A percentile compares a stretch with the other conserved stretches of the same genome.
phyloP scores from a whole-genome alignment of 2,113 vertebrate genomes.

The Noturus placidus region DNA sequence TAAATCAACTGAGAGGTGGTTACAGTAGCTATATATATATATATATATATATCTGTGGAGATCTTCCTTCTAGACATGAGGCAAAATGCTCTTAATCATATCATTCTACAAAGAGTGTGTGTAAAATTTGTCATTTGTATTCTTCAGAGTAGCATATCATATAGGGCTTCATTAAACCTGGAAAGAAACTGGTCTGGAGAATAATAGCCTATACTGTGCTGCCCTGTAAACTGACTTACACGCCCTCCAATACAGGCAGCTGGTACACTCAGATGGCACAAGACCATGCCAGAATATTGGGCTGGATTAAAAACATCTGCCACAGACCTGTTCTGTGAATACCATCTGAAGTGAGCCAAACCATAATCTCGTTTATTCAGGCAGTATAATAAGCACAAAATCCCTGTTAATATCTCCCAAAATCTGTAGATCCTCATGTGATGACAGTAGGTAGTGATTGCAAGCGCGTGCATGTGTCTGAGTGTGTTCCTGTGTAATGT shows the following conservation, averaged over 20 bases:
- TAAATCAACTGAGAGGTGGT: background rate
- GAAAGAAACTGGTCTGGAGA: background rate
- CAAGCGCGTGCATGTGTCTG: background rate
- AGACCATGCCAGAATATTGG: background rate
- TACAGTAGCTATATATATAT: background rate
- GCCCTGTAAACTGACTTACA: background rate
- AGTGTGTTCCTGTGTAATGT: background rate
- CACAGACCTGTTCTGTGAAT: background rate
- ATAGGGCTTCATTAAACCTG: background rate
- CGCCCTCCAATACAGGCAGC: background rate
- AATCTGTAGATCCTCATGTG: background rate
- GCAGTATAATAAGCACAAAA: conserved; percentile 6
- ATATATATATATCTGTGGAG: background rate
- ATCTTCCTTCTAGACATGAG: background rate
- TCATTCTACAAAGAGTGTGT: background rate
- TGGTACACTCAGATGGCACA: background rate
- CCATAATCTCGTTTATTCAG: background rate
- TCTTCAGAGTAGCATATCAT: background rate
- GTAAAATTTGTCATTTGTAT: background rate
- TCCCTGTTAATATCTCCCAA: background rate
- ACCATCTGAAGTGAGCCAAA: background rate
- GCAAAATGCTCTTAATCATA: background rate
- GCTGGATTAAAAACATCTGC: conserved; percentile 27
- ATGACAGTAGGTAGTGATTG: conserved; percentile 3
- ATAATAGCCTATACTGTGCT: background rate